Conservation (phyloP, 2,797 vertebrate species). For the Leuciscus waleckii region DNA sequence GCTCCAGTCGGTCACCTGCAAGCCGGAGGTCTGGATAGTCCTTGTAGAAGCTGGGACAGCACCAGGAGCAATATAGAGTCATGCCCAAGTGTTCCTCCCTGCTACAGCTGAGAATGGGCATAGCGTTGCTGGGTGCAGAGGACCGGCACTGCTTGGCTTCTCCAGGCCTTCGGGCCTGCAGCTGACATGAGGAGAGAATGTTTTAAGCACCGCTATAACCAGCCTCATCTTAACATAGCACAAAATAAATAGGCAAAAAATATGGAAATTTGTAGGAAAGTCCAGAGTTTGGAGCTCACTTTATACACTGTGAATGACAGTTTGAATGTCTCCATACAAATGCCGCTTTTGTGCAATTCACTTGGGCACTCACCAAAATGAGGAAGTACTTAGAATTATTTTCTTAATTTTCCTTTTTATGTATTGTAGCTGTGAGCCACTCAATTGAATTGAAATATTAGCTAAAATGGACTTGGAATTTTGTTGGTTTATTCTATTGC, state of each 20-base stretch:
- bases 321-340: conserved; percentile 12
- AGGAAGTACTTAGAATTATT: not conserved
- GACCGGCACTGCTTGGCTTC: conserved; percentile 27
- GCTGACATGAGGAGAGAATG: conserved; percentile 34
- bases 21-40: conserved; percentile 82
- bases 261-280: not conserved
- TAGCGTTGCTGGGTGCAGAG: conserved; percentile 61
- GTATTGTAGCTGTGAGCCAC: not conserved
- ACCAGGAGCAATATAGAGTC: conserved; percentile 77
- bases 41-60: conserved; percentile 76
- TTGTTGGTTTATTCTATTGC: not conserved
- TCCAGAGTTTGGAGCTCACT: not conserved
- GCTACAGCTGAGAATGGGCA: conserved; percentile 65
- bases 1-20: conserved; percentile 71
- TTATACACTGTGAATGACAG: not conserved
- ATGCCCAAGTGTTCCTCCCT: conserved; percentile 37
- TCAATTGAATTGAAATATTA: not conserved
- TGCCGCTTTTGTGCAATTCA: not conserved
- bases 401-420: not conserved
- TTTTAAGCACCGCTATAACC: not conserved
- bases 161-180: conserved; percentile 11
- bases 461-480: not conserved
- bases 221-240: not conserved
- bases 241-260: not conserved
- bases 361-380: not conserved